These are phyloP conservation scores for Brassicogethes aeneus DNA, from an alignment of 2,888 invertebrate species.

Conservation along the genomic window DNA sequence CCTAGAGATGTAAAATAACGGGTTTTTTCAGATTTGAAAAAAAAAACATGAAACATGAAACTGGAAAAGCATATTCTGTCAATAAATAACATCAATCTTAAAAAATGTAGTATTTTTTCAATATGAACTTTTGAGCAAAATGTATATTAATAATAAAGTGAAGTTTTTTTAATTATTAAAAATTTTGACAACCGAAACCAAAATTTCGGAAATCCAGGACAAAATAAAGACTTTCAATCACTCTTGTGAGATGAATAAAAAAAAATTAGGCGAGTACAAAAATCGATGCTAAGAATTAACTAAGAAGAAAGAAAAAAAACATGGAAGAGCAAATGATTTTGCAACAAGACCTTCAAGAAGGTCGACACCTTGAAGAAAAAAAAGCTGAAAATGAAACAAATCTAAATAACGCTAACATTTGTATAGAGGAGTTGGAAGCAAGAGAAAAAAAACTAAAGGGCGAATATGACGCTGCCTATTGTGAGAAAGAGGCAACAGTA, in stretches of 20 bases:
- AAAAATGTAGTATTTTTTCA: too few relatives aligned
- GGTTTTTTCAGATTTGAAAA: too few relatives aligned
- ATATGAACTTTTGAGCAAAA: too few relatives aligned
- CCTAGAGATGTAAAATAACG: background rate
- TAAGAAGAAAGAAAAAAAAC: conserved; percentile 52
- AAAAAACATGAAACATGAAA: too few relatives aligned
- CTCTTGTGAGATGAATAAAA: conserved; percentile 43
- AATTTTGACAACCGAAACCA: conserved; percentile 45
- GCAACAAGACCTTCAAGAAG: conserved; percentile 49
- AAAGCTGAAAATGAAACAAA: conserved; percentile 36
- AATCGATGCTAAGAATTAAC: conserved; percentile 52
- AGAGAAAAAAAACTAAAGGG: conserved; percentile 21
- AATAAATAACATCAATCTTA: too few relatives aligned
- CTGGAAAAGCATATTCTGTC: too few relatives aligned
- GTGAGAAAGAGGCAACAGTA: conserved; percentile 17
- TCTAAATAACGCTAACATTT: conserved; percentile 29
- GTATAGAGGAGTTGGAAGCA: conserved; percentile 28
- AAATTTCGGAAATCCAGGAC: conserved; percentile 44
- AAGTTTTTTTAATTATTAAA: too few relatives aligned
- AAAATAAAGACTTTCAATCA: conserved; percentile 42
- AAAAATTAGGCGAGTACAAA: conserved; percentile 44
- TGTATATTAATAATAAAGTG: too few relatives aligned
- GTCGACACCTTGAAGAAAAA: conserved; percentile 41
- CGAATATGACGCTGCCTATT: conserved; percentile 28
- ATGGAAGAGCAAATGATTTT: conserved; percentile 62